Evolutionary conservation across 2,797 vertebrate species (phyloP), one percentile per base, ranked within the genome.

Genomic region (Pipistrellus pipistrellus): DNA sequence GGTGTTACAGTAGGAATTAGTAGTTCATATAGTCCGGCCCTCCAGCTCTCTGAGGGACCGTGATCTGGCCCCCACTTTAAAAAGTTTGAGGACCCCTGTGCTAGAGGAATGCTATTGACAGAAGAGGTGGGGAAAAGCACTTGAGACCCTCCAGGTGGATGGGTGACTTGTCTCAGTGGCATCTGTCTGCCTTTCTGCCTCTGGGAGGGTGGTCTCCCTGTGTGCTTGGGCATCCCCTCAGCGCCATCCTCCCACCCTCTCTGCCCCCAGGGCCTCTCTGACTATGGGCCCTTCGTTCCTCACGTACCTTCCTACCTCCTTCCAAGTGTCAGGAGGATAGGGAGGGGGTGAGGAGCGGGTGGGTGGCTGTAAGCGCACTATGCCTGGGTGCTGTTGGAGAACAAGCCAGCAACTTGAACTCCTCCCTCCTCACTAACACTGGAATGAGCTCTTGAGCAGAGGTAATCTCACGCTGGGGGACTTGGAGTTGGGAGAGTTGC

Each of bases 31-130:
- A n/a, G n/a, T n/a, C n/a, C n/a, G n/a, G n/a, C n/a, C n/a, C n/a
- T n/a, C n/a, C n/a, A n/a, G n/a, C n/a, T n/a, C n/a, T n/a, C n/a
- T n/a, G n/a, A n/a, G n/a, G n/a, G n/a, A n/a, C n/a, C n/a, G n/a
- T n/a, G n/a, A n/a, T n/a, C n/a, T n/a, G n/a, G n/a, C n/a, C n/a
- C n/a, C n/a, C n/a, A n/a, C n/a, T n/a, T n/a, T n/a, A n/a, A n/a
- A n/a, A n/a, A n/a, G n/a, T n/a, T n/a, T n/a, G n/a, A n/a, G n/a
- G n/a, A n/a, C n/a, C n/a, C n/a, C n/a, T n/a, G 72, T 23, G 57
- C 71, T 76, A 90, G 57, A 90, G 75, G 93, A 88, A 78, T 38
- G 38, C 53, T 85, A 25, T 13, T 53, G 93, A 91, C 30, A 64
- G 35, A 76, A 81, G 83, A 91, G 82, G 46, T 8, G 72, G 25